Evolutionary conservation across 2,113 vertebrate genomes (phyloP).

Genomic region (Sakesphorus luctuosus): DNA sequence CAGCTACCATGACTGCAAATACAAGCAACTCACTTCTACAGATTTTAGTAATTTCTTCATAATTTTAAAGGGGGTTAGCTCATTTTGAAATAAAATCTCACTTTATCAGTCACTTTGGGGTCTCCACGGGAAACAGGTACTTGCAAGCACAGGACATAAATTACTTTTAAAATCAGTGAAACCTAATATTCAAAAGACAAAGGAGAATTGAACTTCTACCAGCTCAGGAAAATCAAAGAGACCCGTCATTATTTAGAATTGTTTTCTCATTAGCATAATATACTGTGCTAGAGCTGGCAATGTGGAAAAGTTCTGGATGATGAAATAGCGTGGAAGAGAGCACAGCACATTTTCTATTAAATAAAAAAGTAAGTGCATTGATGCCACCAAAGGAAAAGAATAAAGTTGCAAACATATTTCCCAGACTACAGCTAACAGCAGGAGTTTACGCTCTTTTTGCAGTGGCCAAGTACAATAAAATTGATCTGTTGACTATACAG

Average conservation of each 20-base stretch:
- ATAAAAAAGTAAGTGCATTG: conserved; percentile 7
- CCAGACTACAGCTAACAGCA: conserved; percentile 45
- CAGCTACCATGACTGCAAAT: background rate
- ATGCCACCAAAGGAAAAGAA: conserved; percentile 44
- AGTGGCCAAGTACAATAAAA: conserved; percentile 63
- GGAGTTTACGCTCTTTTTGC: conserved; percentile 51
- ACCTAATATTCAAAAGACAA: background rate
- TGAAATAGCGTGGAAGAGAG: background rate
- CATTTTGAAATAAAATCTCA: background rate
- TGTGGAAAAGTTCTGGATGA: conserved; percentile 20
- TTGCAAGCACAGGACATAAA: background rate
- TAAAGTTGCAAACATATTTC: conserved; percentile 57
- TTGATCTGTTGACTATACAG: conserved; percentile 65
- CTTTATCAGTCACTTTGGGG: background rate
- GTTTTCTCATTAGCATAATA: conserved; percentile 18
- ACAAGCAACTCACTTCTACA: background rate
- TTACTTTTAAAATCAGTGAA: background rate
- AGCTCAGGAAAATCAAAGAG: background rate
- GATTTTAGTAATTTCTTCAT: background rate
- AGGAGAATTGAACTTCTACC: background rate
- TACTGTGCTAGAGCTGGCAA: background rate
- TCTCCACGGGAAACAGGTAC: background rate
- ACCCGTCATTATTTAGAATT: conserved; percentile 21
- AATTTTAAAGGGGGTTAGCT: background rate
- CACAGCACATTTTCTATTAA: background rate